Conservation (phyloP, 2,113 vertebrate species). For the Dinomys branickii region DNA sequence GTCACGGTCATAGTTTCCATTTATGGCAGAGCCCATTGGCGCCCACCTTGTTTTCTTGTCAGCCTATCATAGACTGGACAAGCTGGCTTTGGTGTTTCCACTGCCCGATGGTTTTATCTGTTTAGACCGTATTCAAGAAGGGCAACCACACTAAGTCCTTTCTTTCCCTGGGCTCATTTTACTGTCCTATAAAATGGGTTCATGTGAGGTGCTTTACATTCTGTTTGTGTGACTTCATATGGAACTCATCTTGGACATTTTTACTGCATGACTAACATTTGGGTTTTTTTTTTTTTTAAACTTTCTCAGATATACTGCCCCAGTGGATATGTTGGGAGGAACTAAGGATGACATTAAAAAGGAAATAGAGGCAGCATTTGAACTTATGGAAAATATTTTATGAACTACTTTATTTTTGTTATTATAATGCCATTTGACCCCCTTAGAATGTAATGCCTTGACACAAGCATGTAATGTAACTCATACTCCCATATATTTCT, state of each 20-base stretch:
- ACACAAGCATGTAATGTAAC: neutral
- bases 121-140: neutral
- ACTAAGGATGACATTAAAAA: neutral
- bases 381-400: neutral
- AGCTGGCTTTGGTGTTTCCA: neutral
- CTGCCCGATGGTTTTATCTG: neutral
- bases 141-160: neutral
- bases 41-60: neutral
- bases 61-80: neutral
- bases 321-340: neutral
- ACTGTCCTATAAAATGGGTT: neutral
- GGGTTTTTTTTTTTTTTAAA: conserved; percentile 5
- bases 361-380: neutral
- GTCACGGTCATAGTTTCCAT: neutral
- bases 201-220: neutral
- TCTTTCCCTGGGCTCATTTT: neutral
- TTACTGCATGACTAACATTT: neutral
- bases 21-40: neutral
- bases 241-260: neutral
- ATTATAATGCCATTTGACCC: neutral
- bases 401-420: neutral
- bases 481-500: neutral
- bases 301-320: neutral
- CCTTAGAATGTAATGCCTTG: neutral
- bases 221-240: neutral